Conservation (phyloP, 2,888 invertebrate species). For the Eumerus sabulonum region DNA sequence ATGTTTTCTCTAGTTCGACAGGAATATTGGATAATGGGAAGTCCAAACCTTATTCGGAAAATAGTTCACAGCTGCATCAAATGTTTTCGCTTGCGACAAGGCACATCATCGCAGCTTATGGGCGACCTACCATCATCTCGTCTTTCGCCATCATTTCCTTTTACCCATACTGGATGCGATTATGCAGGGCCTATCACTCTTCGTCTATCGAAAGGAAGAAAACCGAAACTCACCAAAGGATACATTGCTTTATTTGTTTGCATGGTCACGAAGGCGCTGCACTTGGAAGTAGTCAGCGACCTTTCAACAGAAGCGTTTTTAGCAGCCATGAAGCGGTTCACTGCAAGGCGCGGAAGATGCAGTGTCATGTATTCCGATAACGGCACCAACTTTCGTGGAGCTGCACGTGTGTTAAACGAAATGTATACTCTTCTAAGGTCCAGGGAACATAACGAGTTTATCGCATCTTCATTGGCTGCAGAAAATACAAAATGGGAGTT, state of each 20-base stretch:
- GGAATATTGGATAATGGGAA: slow-evolving; percentile 27
- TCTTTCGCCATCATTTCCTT: too few species aligned
- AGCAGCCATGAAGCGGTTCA: slow-evolving; percentile 67
- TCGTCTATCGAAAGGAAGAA: not conserved
- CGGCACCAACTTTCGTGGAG: slow-evolving; percentile 39
- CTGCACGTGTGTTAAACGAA: slow-evolving; percentile 1
- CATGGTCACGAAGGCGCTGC: slow-evolving; percentile 69
- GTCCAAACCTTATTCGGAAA: slow-evolving; percentile 2
- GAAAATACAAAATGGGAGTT: slow-evolving; percentile 12
- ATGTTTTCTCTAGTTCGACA: slow-evolving; percentile 23
- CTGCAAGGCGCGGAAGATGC: too few species aligned
- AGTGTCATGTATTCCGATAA: slow-evolving; percentile 70
- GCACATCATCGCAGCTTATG: slow-evolving; percentile 12
- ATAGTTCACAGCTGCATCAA: slow-evolving; percentile 2
- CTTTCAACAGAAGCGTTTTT: slow-evolving; percentile 70
- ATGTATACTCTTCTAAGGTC: not conserved
- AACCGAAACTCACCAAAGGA: slow-evolving; percentile 47
- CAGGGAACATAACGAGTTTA: not conserved
- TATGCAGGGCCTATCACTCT: slow-evolving; percentile 37
- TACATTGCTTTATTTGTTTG: slow-evolving; percentile 70
- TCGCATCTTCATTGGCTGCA: not conserved
- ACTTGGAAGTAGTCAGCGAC: slow-evolving; percentile 70
- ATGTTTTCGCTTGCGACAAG: slow-evolving; percentile 1
- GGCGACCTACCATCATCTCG: too few species aligned
- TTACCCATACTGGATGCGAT: too few species aligned